A percentile compares a stretch with the other conserved stretches of the same genome.
Conservation (phyloP, 2,888 invertebrate genomes). For the Dasysyrphus tricinctus region DNA sequence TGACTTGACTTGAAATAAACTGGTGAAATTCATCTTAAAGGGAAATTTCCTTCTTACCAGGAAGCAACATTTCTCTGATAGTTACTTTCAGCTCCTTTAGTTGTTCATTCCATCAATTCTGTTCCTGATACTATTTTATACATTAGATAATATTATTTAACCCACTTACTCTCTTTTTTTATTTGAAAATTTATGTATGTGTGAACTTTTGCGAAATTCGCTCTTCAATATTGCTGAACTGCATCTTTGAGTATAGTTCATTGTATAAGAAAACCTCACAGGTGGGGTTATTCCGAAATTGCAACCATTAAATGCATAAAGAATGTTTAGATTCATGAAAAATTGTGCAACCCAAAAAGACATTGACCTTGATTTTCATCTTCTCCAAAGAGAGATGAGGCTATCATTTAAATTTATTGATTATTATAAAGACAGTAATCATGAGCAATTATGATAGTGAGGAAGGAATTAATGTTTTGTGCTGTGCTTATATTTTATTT, state of each 20-base stretch:
- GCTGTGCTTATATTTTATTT: neutral
- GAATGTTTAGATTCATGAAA: conserved; percentile 64
- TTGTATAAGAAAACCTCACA: neutral
- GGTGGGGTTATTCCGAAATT: neutral
- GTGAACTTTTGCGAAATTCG: neutral
- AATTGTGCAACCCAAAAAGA: conserved; percentile 50
- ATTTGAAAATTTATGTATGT: neutral
- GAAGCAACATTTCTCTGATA: neutral
- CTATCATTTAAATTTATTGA: conserved; percentile 26
- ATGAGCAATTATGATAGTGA: neutral
- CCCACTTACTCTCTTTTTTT: conserved; percentile 4
- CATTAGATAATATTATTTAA: neutral
- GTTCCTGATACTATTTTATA: neutral
- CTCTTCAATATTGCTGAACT: neutral
- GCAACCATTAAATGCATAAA: neutral
- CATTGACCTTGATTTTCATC: conserved; percentile 66
- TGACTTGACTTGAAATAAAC: neutral
- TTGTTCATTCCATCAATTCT: neutral
- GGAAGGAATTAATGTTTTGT: neutral
- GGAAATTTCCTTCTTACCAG: neutral
- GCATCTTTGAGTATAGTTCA: neutral
- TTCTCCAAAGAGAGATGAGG: conserved; percentile 17
- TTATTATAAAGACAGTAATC: neutral
- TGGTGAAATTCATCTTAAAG: neutral
- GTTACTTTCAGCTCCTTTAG: neutral